These are phyloP conservation scores for Myrmophylax atrothorax DNA, from an alignment of 2,113 vertebrate species.

Conservation along the genomic window DNA sequence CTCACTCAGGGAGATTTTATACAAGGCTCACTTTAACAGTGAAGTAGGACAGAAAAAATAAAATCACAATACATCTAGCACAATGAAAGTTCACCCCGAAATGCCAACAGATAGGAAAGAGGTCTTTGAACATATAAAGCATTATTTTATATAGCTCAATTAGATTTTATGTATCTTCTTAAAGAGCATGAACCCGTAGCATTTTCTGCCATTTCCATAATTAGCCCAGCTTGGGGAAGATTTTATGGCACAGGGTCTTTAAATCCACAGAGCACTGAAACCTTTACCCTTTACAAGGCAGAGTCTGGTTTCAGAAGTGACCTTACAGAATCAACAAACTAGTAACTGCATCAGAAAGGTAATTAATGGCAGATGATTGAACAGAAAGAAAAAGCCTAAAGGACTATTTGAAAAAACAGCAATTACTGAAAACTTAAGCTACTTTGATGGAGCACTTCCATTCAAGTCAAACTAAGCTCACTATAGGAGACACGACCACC, in stretches of 20 bases:
- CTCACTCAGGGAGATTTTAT: not conserved
- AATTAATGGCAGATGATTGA: not conserved
- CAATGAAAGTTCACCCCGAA: not conserved
- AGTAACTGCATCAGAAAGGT: not conserved
- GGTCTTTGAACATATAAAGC: not conserved
- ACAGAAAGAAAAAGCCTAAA: not conserved
- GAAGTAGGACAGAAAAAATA: not conserved
- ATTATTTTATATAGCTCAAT: not conserved
- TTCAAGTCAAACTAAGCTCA: not conserved
- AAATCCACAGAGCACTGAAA: conserved; percentile 29
- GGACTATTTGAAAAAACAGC: not conserved
- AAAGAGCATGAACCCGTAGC: conserved; percentile 59
- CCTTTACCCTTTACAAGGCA: conserved; percentile 80
- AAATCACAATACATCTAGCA: not conserved
- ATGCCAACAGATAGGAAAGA: not conserved
- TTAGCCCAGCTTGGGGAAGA: conserved; percentile 61
- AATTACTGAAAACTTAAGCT: not conserved
- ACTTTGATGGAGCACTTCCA: not conserved
- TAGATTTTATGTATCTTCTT: not conserved
- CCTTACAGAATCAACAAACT: conserved; percentile 70
- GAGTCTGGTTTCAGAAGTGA: conserved; percentile 81
- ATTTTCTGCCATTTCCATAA: conserved; percentile 71
- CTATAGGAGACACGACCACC: not conserved
- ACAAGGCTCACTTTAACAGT: not conserved
- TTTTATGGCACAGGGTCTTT: not conserved